Evolutionary conservation across 1,140 invertebrate genomes (phyloP), one percentile per base, ranked within the genome.

Genomic region (Brevipalpus yothersi): DNA sequence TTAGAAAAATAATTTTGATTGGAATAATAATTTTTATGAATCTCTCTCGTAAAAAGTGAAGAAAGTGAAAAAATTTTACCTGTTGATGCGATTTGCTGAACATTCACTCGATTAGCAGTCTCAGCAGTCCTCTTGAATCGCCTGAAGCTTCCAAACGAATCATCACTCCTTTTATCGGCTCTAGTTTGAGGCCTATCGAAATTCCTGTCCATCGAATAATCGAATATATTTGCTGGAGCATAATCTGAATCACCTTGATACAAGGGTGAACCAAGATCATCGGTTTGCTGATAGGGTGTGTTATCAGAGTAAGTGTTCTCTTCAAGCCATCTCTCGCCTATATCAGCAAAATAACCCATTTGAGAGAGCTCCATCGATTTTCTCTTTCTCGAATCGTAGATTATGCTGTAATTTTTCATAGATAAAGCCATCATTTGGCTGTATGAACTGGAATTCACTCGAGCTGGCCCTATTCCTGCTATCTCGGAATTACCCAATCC

Each of bases 361-460:
- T 68, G 68, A 23, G 64, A 63, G 3, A 65, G 64, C 39, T 55
- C 53, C 59, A 70, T 68, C 63, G 75, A 73, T 9, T 69, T 60
- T 15, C 61, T 59, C 17, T 65, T 67, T 60, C 73, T 66, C 4
- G 67, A 64, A 55, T 69, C 73, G 56, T 75, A 64, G 49, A 68
- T 60, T 23, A 57, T 61, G 53, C 49, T 42, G 8, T 62, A 56
- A 45, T 10, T 58, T 15, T 57, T 54, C n/a, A n/a, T 13, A 7
- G 77, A 80, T n/a, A 86, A 71, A 0, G 80, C 83, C 63, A 78
- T 78, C 5, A 86, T 69, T 67, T 78, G 79, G 17, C 78, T 77
- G 42, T 78, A 73, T 43, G 80, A 69, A 55, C 78, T 76, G 45
- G 70, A 63, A 66, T 84, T 83, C 64, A 83, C 85, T n/a, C 80